Percentiles rank a stretch among this genome's conserved stretches.
Evolutionary conservation across 2,113 vertebrate genomes (phyloP).

Genomic region (Gymnarchus niloticus): DNA sequence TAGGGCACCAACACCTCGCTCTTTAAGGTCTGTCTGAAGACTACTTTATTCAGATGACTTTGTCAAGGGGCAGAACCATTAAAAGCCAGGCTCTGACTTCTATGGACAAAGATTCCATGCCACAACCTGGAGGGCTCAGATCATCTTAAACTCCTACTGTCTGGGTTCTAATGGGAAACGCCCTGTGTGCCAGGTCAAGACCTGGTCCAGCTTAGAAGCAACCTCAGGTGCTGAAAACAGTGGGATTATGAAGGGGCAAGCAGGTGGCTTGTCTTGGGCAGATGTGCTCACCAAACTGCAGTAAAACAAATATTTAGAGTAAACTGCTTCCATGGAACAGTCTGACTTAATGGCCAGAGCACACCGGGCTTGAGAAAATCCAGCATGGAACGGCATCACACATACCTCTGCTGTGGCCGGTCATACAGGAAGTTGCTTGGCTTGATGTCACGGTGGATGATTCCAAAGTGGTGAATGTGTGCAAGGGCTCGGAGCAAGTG

Average conservation of each 20-base stretch:
- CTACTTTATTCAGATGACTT: background rate
- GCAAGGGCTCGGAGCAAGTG: conserved; percentile 83
- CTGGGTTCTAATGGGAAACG: too few relatives aligned
- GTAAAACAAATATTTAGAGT: conserved; percentile 1
- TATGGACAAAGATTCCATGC: background rate
- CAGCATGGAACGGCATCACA: conserved; percentile 37
- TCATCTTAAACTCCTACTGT: background rate
- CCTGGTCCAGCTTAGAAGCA: background rate
- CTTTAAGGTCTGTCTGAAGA: too few relatives aligned
- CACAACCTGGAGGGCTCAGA: background rate
- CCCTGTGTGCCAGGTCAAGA: background rate
- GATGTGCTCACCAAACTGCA: background rate
- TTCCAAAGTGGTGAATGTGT: conserved; percentile 91
- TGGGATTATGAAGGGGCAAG: background rate
- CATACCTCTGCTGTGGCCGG: conserved; percentile 76
- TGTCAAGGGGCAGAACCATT: too few relatives aligned
- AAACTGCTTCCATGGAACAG: background rate
- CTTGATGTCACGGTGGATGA: conserved; percentile 95
- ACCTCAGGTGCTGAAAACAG: background rate
- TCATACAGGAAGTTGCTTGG: conserved; percentile 71
- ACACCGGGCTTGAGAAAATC: background rate
- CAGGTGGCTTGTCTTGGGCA: background rate
- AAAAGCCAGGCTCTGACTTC: background rate
- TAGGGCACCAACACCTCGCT: too few relatives aligned
- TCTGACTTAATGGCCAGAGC: background rate